These are phyloP conservation scores for Tetragnatha versicolor DNA, from an alignment of 1,140 invertebrate species.

Conservation along the genomic window DNA sequence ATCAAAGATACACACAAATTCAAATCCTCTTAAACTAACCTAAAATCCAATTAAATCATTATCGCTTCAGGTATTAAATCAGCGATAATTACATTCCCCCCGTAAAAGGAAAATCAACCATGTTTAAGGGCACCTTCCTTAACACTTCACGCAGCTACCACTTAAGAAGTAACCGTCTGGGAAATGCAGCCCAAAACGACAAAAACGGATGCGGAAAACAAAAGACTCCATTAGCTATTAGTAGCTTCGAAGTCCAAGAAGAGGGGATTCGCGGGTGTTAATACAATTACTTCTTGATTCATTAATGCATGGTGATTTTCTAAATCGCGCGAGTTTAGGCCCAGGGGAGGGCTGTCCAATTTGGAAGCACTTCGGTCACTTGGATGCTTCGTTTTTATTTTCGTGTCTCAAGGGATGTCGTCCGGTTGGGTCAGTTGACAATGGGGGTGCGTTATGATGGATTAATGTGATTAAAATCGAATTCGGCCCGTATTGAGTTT, in stretches of 20 bases:
- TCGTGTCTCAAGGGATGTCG: too few species aligned
- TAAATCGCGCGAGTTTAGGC: not conserved
- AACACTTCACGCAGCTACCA: too few species aligned
- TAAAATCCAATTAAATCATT: too few species aligned
- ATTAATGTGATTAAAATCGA: not conserved
- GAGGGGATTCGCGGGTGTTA: not conserved
- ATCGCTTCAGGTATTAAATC: too few species aligned
- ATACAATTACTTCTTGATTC: conserved; percentile 14
- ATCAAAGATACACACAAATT: too few species aligned
- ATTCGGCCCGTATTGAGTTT: not conserved
- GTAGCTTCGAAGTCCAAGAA: not conserved
- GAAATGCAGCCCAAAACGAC: not conserved
- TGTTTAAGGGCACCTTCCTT: too few species aligned
- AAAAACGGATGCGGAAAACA: not conserved
- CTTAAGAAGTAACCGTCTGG: not conserved
- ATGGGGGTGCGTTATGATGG: not conserved
- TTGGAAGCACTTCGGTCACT: not conserved
- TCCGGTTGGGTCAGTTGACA: too few species aligned
- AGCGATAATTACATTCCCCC: too few species aligned
- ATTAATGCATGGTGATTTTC: conserved; percentile 1
- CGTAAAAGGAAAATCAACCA: too few species aligned
- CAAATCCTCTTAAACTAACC: too few species aligned
- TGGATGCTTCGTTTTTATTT: too few species aligned
- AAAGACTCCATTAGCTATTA: conserved; percentile 9
- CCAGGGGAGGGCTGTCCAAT: not conserved